Evolutionary conservation across 1,140 invertebrate genomes (phyloP).

Genomic region (Drosophila repletoides): DNA sequence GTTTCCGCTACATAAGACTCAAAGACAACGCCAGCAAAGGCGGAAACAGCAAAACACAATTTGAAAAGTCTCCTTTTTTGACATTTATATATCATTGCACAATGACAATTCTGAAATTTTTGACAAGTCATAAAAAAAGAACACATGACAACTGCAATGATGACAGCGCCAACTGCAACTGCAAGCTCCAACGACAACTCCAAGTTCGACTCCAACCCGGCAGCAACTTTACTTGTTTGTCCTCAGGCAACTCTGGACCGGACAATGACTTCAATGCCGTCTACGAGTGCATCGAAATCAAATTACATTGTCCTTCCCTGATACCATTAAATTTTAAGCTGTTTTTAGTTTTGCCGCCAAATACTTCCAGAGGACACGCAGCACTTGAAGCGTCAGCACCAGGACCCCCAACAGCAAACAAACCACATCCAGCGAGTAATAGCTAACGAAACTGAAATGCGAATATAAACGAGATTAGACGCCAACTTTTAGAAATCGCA

Average conservation of each 20-base stretch:
- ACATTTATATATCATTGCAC: conserved; percentile 79
- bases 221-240: neutral
- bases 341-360: conserved; percentile 17
- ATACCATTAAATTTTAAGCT: conserved; percentile 38
- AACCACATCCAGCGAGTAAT: conserved; percentile 24
- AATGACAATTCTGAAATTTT: conserved; percentile 66
- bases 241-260: conserved; percentile 8
- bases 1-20: conserved; percentile 52
- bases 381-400: neutral
- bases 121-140: conserved; percentile 73
- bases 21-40: conserved; percentile 41
- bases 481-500: neutral
- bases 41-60: conserved; percentile 64
- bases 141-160: conserved; percentile 39
- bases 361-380: conserved; percentile 7
- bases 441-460: conserved; percentile 19
- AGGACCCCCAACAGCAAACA: neutral
- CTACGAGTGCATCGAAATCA: conserved; percentile 30
- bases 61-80: conserved; percentile 64
- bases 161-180: conserved; percentile 17
- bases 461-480: neutral
- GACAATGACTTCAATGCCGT: conserved; percentile 40
- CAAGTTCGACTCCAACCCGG: neutral
- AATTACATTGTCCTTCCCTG: conserved; percentile 24
- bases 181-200: neutral